Percentiles rank a stretch among this genome's conserved stretches.
These are phyloP conservation scores for Bos indicus DNA, from an alignment of 2,113 vertebrate species.

Conservation along the genomic window DNA sequence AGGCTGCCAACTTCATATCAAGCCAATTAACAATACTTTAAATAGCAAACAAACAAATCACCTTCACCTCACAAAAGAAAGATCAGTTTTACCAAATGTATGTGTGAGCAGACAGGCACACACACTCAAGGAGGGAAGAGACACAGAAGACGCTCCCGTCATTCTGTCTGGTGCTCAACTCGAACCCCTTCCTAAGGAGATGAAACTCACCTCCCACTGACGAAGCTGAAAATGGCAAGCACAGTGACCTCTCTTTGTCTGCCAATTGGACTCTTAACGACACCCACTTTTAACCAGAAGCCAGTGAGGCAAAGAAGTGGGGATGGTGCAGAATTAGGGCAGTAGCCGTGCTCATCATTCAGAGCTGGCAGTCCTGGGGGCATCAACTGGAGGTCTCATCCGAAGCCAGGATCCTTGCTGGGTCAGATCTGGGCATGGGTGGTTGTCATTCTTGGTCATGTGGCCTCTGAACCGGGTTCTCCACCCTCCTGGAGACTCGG, in stretches of 20 bases:
- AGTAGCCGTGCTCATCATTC: rapidly evolving
- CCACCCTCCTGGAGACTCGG: neutral
- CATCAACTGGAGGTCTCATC: neutral
- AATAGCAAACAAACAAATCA: neutral
- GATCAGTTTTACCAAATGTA: neutral
- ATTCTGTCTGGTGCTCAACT: neutral
- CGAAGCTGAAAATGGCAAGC: neutral
- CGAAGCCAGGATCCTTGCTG: neutral
- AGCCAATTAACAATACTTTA: neutral
- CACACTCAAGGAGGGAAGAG: neutral
- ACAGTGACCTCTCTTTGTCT: neutral
- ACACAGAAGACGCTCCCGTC: neutral
- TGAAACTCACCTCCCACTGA: neutral
- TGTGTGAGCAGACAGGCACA: neutral
- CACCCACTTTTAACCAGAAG: neutral
- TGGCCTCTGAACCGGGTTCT: neutral
- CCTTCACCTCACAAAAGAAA: neutral
- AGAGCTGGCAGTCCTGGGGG: neutral
- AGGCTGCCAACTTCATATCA: neutral
- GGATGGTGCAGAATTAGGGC: neutral
- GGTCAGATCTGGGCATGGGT: neutral
- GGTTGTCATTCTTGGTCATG: neutral
- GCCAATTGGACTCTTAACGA: rapidly evolving
- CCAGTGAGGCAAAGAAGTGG: neutral
- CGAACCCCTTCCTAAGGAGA: neutral